Conservation (phyloP, 2,888 invertebrate species). For the Chouioia cunea region DNA sequence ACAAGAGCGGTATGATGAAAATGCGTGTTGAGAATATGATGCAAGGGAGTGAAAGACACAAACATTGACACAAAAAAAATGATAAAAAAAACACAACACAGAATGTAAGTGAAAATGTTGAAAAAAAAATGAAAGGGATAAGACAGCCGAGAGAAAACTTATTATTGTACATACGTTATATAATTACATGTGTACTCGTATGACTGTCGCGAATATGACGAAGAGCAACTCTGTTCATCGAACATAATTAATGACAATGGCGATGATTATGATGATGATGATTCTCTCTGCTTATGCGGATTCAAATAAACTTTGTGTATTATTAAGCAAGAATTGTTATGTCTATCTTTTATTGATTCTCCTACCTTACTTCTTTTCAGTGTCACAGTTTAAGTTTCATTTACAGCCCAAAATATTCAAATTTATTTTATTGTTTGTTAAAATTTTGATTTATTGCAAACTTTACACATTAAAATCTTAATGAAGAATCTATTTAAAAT, state of each 20-base stretch:
- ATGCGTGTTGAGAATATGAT: no score
- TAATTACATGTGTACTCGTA: slow-evolving; percentile 49
- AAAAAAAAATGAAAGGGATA: slow-evolving; percentile 51
- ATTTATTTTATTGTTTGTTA: no score
- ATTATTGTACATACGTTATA: slow-evolving; percentile 50
- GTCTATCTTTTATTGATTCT: no score
- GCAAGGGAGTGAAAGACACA: slow-evolving; percentile 1
- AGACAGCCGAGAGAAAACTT: slow-evolving; percentile 45
- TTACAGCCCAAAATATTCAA: no score
- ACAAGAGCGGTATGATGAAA: slow-evolving; percentile 28
- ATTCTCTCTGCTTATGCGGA: slow-evolving; percentile 68
- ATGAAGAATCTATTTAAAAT: no score
- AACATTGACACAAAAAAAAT: slow-evolving; percentile 20
- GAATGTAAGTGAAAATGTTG: slow-evolving; percentile 39
- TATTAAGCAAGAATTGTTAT: slow-evolving; percentile 61
- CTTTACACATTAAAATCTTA: no score
- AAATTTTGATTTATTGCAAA: no score
- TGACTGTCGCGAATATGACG: slow-evolving; percentile 49
- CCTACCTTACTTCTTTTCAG: no score
- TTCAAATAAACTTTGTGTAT: slow-evolving; percentile 71
- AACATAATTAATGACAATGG: slow-evolving; percentile 48
- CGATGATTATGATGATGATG: slow-evolving; percentile 55
- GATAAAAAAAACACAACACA: slow-evolving; percentile 12
- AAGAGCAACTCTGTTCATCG: slow-evolving; percentile 48
- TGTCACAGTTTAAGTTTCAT: no score